A percentile compares a stretch with the other conserved stretches of the same genome.
These are phyloP conservation scores for Anas bernieri DNA, from an alignment of 2,797 vertebrate genomes.

Conservation along the genomic window DNA sequence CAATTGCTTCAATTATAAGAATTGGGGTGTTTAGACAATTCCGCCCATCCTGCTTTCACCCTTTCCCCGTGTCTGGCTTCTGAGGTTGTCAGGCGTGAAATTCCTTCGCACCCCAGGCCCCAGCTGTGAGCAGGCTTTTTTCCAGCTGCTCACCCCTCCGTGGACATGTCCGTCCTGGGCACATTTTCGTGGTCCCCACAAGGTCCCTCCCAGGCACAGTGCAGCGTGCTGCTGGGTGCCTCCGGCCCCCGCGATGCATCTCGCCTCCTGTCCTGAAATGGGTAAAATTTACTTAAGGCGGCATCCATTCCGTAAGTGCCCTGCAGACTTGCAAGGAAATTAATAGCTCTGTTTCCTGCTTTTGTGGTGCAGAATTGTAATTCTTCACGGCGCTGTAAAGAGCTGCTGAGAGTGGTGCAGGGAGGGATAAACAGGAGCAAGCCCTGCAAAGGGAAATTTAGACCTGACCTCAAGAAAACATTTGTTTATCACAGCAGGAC, in stretches of 20 bases:
- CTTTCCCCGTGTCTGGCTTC: neutral
- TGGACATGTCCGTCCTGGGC: neutral
- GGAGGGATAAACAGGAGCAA: neutral
- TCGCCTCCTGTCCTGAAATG: neutral
- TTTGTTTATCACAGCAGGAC: neutral
- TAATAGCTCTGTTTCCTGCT: slow-evolving; percentile 42
- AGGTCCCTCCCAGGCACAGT: neutral
- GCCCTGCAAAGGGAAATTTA: neutral
- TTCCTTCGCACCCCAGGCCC: neutral
- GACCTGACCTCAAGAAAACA: neutral
- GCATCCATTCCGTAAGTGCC: neutral
- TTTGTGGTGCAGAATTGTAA: slow-evolving; percentile 54
- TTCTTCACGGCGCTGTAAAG: neutral
- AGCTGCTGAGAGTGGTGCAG: neutral
- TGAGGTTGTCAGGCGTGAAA: slow-evolving; percentile 31
- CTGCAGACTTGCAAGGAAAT: slow-evolving; percentile 25
- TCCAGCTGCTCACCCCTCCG: neutral
- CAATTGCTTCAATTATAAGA: slow-evolving; percentile 70
- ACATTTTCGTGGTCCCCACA: accelerated
- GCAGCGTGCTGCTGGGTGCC: neutral
- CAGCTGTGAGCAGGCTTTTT: accelerated
- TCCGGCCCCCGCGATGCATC: neutral
- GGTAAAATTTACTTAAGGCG: neutral
- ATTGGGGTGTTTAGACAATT: slow-evolving; percentile 65
- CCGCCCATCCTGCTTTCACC: slow-evolving; percentile 28